Percentiles rank a stretch among this genome's conserved stretches.
These are phyloP conservation scores for Epistrophella euchroma DNA, from an alignment of 2,888 invertebrate genomes.

Conservation along the genomic window DNA sequence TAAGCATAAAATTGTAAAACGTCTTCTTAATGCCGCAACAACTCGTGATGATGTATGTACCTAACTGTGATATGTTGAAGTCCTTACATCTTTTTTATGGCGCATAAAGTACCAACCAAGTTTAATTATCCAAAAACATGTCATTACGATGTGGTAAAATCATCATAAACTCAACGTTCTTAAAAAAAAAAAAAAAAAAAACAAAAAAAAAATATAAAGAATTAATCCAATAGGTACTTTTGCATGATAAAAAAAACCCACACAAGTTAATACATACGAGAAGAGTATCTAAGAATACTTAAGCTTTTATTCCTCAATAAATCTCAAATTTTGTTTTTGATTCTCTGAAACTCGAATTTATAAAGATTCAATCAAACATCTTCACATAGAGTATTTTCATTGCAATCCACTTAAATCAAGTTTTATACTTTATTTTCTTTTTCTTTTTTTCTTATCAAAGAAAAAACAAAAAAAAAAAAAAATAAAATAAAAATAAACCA, in stretches of 20 bases:
- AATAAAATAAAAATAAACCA: slow-evolving; percentile 35
- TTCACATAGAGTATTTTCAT: background rate
- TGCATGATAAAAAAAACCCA: background rate
- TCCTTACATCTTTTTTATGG: background rate
- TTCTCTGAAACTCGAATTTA: slow-evolving; percentile 56
- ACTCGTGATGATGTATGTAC: background rate
- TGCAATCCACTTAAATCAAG: slow-evolving; percentile 10
- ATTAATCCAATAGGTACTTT: background rate
- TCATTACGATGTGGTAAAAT: slow-evolving; percentile 61
- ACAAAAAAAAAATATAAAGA: background rate
- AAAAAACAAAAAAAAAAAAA: slow-evolving; percentile 34
- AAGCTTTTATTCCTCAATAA: slow-evolving; percentile 51
- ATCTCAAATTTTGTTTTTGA: slow-evolving; percentile 55
- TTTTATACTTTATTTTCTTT: background rate
- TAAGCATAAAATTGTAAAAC: no score
- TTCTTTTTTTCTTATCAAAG: slow-evolving; percentile 2
- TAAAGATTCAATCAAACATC: slow-evolving; percentile 70
- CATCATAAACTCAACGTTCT: slow-evolving; percentile 37
- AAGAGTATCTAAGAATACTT: background rate
- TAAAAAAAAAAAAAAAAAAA: background rate
- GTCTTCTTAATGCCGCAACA: background rate
- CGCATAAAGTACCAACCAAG: slow-evolving; percentile 17
- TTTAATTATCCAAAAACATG: slow-evolving; percentile 67
- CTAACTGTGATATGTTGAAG: background rate
- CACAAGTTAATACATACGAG: background rate